These are phyloP conservation scores for Ophiodon elongatus DNA, from an alignment of 2,113 vertebrate species.

Conservation along the genomic window DNA sequence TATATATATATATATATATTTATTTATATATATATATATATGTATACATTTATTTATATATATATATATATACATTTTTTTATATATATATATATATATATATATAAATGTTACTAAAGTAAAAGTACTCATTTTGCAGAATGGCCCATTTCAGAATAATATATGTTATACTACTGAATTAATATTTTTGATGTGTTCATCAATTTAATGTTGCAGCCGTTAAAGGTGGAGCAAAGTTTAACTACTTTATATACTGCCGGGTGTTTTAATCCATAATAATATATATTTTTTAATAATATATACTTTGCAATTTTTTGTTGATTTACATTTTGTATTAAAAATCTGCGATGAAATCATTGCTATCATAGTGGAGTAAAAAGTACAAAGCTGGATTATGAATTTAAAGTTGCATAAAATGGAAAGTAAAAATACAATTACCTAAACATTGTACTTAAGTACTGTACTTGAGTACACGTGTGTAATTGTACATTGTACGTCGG, in stretches of 20 bases:
- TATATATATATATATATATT: too few relatives aligned
- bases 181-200: neutral
- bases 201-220: neutral
- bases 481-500: too few relatives aligned
- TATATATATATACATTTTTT: too few relatives aligned
- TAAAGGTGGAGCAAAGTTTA: neutral
- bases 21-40: too few relatives aligned
- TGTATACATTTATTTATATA: too few relatives aligned
- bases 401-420: neutral
- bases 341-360: neutral
- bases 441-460: neutral
- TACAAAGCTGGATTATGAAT: neutral
- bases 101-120: neutral
- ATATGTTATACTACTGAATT: neutral
- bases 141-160: too few relatives aligned
- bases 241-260: neutral
- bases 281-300: too few relatives aligned
- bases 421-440: neutral
- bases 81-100: too few relatives aligned
- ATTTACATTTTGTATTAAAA: neutral
- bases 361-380: neutral
- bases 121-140: neutral
- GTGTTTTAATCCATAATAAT: neutral
- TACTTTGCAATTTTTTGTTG: neutral
- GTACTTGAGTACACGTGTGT: neutral